phyloP scores from a whole-genome alignment of 2,888 invertebrate genomes.

The Latrodectus hesperus region DNA sequence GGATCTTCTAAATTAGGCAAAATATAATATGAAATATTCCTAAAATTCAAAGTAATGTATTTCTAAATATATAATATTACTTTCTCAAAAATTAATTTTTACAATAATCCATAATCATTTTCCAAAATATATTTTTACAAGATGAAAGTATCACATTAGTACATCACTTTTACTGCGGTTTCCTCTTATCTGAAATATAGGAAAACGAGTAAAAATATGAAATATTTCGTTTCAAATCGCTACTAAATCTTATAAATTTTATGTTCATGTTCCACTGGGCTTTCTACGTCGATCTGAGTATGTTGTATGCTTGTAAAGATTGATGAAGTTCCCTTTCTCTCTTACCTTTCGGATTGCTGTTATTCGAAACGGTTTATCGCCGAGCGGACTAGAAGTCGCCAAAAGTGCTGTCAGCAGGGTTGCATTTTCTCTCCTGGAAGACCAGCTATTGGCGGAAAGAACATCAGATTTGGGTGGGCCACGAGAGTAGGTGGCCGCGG shows the following conservation, averaged over 20 bases:
- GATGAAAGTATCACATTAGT: too few species aligned
- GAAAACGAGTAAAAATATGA: neutral
- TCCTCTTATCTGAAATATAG: neutral
- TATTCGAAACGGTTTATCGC: neutral
- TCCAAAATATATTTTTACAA: too few species aligned
- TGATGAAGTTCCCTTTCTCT: neutral
- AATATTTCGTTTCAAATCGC: too few species aligned
- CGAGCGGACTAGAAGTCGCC: conserved; percentile 24
- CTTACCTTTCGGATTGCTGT: neutral
- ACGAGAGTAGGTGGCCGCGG: conserved; percentile 50
- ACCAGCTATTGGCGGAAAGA: conserved; percentile 56
- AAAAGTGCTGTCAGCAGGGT: conserved; percentile 22
- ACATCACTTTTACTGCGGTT: neutral
- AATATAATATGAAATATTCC: too few species aligned
- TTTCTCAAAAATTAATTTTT: too few species aligned
- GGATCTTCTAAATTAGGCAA: too few species aligned
- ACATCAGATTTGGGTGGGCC: conserved; percentile 63
- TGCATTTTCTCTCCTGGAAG: conserved; percentile 28
- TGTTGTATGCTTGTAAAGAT: neutral
- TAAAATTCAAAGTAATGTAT: too few species aligned
- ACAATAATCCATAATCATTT: too few species aligned
- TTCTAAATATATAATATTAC: too few species aligned
- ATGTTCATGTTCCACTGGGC: neutral
- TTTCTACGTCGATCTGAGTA: neutral
- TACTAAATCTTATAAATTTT: too few species aligned